These are phyloP conservation scores for Pica pica DNA, from an alignment of 2,113 vertebrate species.

Conservation along the genomic window DNA sequence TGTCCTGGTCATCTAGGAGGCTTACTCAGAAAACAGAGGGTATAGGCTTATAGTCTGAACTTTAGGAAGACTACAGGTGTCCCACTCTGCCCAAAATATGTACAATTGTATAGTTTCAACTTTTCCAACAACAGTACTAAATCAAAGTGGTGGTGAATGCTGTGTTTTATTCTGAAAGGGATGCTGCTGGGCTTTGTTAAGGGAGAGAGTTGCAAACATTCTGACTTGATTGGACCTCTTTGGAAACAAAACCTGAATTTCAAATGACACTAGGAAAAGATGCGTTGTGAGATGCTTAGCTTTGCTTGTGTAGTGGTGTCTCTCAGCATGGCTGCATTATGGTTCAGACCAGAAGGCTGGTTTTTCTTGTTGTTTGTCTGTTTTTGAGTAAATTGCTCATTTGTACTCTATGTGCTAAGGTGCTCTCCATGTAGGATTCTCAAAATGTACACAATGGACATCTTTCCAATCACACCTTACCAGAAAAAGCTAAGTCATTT, in stretches of 20 bases:
- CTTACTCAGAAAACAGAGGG: not conserved
- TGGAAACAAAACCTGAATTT: not conserved
- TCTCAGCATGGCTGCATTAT: not conserved
- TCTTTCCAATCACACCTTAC: not conserved
- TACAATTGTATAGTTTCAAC: not conserved
- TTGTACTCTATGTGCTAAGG: not conserved
- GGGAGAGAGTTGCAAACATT: not conserved
- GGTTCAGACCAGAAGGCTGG: accelerated
- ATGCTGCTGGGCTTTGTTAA: not conserved
- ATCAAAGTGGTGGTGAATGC: not conserved
- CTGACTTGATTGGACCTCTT: not conserved
- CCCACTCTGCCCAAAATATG: not conserved
- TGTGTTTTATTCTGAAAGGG: not conserved
- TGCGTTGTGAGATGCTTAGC: not conserved
- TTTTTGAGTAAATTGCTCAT: not conserved
- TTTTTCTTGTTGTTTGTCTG: not conserved
- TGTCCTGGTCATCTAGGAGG: not conserved
- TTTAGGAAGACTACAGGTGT: not conserved
- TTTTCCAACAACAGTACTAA: not conserved
- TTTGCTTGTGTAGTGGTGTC: not conserved
- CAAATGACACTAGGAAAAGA: not conserved
- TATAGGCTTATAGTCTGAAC: not conserved
- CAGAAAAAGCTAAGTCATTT: not conserved
- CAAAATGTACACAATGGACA: not conserved
- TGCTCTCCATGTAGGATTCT: not conserved